A percentile compares a stretch with the other conserved stretches of the same genome.
phyloP scores from a whole-genome alignment of 2,888 invertebrate species.

The Polydrusus cervinus region DNA sequence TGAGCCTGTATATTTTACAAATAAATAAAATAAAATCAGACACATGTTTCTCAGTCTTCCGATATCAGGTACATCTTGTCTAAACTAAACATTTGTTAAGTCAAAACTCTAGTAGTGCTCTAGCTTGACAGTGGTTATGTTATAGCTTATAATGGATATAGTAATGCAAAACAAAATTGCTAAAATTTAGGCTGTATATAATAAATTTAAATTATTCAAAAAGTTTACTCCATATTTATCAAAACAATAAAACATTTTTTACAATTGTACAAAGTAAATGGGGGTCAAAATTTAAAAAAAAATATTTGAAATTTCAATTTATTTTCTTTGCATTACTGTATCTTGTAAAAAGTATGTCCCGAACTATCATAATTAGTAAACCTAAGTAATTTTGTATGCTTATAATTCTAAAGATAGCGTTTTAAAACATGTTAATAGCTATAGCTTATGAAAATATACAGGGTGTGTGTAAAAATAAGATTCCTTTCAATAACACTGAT shows the following conservation, averaged over 20 bases:
- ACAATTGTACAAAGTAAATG: not conserved
- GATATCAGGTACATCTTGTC: not conserved
- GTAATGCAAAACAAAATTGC: not conserved
- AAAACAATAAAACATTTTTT: too few species aligned
- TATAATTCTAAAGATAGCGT: slow-evolving; percentile 24
- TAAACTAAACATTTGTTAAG: not conserved
- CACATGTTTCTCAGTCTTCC: not conserved
- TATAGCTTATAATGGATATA: not conserved
- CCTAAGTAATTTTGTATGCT: slow-evolving; percentile 19
- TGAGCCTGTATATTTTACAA: too few species aligned
- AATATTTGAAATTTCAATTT: not conserved
- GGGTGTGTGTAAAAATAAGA: slow-evolving; percentile 16
- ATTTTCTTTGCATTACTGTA: slow-evolving; percentile 3
- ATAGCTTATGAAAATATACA: slow-evolving; percentile 17
- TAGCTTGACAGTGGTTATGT: not conserved
- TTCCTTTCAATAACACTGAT: not conserved
- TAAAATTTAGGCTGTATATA: too few species aligned
- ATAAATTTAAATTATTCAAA: too few species aligned
- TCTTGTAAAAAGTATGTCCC: not conserved
- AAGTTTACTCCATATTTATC: too few species aligned
- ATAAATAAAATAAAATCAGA: too few species aligned
- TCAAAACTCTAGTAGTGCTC: not conserved
- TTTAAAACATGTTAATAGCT: slow-evolving; percentile 11
- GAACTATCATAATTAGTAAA: not conserved
- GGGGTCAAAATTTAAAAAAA: too few species aligned